Base-by-base conservation (phyloP, 1,140 invertebrate genomes). In the Drosophila ironensis region DNA sequence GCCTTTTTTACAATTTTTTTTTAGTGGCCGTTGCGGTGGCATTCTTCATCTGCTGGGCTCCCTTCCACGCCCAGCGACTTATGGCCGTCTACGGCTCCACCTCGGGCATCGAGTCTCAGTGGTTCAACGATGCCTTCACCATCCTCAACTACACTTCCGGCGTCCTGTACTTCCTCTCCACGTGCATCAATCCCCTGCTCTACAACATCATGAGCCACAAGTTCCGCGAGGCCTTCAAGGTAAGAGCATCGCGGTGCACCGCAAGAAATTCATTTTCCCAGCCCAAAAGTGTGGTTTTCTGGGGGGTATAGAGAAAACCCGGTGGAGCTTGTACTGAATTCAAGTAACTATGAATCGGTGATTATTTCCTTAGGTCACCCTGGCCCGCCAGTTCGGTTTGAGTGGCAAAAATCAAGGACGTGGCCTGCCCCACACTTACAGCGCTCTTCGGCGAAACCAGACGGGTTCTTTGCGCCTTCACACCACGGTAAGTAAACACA, bases 41-140 rank as follows among this genome's bases (percentile, higher is more conserved):
- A 0, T 99, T 99, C 90, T 98, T 98, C 91, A 92, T 98, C 9
- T 98, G 97, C 90, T 99, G 97, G 96, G 96, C 96, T 0, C 97
- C 97, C 2, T 98, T 98, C 90, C 97, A 98, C 87, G 94, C 95
- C 0, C 97, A 99, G 82, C 91, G 96, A 6, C 90, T 97, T 4
- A 91, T 96, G 16, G 94, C 94, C 0, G 93, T 95, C 4, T 95
- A 96, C 54, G 93, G 92, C 17, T 80, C 64, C 12, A 41, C 80
- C 6, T 60, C 61, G 41, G 90, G 42, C 89, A 91, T 59, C 75
- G 91, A 60, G 67, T 76, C 22, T 67, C 88, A 30, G 78, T 88
- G 66, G 88, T 91, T 38, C 81, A 91, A 44, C 82, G 77, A 88
- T 40, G 90, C 93, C n/a, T 94, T 94, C 80, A 91, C 91, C 6